Conservation (phyloP, 2,113 vertebrate genomes). For the Raja brachyura region DNA sequence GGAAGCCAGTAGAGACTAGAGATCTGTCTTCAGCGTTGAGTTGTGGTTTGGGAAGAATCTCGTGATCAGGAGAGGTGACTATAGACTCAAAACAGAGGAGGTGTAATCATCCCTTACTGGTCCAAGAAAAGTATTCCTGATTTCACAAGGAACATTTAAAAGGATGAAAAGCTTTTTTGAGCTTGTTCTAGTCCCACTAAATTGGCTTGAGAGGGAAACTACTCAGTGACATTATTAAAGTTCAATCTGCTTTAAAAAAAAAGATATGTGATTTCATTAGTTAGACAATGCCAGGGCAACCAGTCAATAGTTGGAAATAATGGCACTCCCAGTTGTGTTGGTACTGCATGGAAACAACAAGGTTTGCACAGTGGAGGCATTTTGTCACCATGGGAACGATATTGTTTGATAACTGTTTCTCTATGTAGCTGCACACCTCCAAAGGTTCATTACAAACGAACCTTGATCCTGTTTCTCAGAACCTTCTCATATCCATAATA, state of each 20-base stretch:
- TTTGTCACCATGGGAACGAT: not conserved
- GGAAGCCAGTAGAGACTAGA: not conserved
- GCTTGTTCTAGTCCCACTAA: not conserved
- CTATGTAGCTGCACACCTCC: not conserved
- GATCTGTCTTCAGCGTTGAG: not conserved
- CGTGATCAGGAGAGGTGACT: not conserved
- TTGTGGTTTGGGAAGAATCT: not conserved
- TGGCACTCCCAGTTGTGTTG: not conserved
- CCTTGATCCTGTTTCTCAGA: not conserved
- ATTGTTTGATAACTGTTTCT: not conserved
- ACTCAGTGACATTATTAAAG: not conserved
- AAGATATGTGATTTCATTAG: not conserved
- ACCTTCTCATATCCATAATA: not conserved
- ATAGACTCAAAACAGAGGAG: not conserved
- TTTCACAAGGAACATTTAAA: not conserved
- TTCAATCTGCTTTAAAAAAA: not conserved
- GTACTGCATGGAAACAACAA: not conserved
- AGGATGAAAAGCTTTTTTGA: not conserved
- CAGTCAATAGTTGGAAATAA: not conserved
- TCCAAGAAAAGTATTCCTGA: not conserved
- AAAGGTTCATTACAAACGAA: not conserved
- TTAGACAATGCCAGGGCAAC: not conserved
- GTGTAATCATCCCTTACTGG: not conserved
- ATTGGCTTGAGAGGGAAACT: not conserved
- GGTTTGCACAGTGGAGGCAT: not conserved